Percentiles rank a stretch among this genome's conserved stretches.
These are phyloP conservation scores for Hemicentrotus pulcherrimus DNA, from an alignment of 35 echinoderm and acorn worm species.

Conservation along the genomic window DNA sequence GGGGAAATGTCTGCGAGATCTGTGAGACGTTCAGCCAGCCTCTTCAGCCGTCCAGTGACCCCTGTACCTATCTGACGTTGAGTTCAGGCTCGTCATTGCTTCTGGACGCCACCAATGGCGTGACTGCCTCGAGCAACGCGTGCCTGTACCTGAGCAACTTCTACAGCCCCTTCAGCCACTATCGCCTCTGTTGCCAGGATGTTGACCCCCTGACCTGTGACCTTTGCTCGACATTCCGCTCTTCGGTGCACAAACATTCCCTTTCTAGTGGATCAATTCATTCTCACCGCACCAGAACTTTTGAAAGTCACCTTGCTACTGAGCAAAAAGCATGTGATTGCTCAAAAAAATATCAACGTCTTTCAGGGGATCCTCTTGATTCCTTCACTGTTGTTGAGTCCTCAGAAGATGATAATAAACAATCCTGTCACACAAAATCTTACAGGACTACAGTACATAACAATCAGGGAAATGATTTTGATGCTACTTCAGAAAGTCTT, in stretches of 20 bases:
- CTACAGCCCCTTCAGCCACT: conserved; percentile 84
- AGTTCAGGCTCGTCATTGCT: conserved; percentile 43
- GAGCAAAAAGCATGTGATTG: neutral
- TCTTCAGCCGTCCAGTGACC: neutral
- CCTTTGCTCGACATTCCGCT: conserved; percentile 21
- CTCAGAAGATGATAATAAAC: neutral
- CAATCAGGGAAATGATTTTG: neutral
- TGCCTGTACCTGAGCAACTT: conserved; percentile 76
- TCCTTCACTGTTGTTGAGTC: neutral
- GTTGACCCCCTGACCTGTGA: neutral
- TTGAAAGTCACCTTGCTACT: neutral
- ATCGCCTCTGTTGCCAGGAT: conserved; percentile 70
- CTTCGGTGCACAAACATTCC: conserved; percentile 25
- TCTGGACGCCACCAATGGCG: conserved; percentile 37
- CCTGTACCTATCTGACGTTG: conserved; percentile 19
- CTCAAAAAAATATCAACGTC: neutral
- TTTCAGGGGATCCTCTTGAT: neutral
- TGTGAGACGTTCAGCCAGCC: conserved; percentile 69
- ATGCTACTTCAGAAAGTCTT: neutral
- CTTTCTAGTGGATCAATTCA: conserved; percentile 12
- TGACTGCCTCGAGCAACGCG: conserved; percentile 53
- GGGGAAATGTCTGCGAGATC: conserved; percentile 76
- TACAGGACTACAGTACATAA: conserved; percentile 4
- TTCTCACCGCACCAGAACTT: neutral
- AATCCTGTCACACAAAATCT: neutral